Evolutionary conservation across 2,113 vertebrate species (phyloP).

Genomic region (Aphyosemion australe): DNA sequence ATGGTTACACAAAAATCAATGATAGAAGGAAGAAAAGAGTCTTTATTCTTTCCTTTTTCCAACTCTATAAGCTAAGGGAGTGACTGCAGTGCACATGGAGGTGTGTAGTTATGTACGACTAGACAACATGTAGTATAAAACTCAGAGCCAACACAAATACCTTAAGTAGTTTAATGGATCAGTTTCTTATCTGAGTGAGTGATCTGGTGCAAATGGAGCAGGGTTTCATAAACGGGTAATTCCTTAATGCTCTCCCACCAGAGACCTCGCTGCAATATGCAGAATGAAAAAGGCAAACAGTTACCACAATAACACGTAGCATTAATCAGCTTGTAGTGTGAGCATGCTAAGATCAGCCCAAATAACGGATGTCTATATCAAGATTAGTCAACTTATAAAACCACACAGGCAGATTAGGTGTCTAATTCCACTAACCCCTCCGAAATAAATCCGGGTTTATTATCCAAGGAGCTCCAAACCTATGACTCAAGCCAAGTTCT

Average conservation of each 20-base stretch:
- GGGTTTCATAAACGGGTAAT: conserved; percentile 55
- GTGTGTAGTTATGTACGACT: not conserved
- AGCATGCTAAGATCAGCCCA: conserved; percentile 73
- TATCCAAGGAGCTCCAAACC: conserved; percentile 71
- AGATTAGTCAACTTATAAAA: conserved; percentile 84
- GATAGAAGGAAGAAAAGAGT: not conserved
- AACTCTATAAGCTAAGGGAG: no score
- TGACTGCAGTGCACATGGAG: not conserved
- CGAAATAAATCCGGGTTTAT: conserved; percentile 88
- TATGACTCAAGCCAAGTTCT: conserved; percentile 77
- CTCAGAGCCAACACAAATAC: conserved; percentile 22
- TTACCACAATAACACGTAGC: conserved; percentile 69
- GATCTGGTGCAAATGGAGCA: conserved; percentile 30
- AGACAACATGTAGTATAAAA: conserved; percentile 9
- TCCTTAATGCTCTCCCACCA: conserved; percentile 55
- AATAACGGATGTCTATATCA: conserved; percentile 78
- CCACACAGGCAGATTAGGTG: conserved; percentile 87
- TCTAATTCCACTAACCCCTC: conserved; percentile 85
- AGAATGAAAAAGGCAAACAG: conserved; percentile 58
- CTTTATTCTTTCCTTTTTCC: not conserved
- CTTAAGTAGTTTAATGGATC: conserved; percentile 66
- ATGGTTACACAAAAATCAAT: conserved; percentile 37
- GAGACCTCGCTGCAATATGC: conserved; percentile 37
- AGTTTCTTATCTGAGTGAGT: conserved; percentile 52
- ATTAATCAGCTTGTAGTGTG: conserved; percentile 73